These are phyloP conservation scores for Amazona guildingii DNA, from an alignment of 2,113 vertebrate species.

Conservation along the genomic window DNA sequence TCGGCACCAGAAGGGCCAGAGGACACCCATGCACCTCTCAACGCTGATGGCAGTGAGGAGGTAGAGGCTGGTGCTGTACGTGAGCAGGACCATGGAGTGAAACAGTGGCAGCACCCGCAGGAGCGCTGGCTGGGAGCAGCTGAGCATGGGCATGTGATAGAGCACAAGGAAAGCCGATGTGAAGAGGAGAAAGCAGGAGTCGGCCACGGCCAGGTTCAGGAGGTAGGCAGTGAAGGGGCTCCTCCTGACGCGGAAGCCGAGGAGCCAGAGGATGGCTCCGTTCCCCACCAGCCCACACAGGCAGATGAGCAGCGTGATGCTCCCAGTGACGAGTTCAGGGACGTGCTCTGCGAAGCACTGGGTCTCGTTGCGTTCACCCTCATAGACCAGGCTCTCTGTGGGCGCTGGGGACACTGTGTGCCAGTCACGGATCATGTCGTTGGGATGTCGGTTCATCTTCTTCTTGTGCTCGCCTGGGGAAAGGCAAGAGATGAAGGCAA, in stretches of 20 bases:
- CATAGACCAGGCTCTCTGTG: fast-evolving
- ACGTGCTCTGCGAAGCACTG: not conserved
- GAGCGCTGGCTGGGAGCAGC: not conserved
- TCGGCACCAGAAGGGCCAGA: conserved; percentile 45
- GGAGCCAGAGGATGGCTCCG: conserved; percentile 19
- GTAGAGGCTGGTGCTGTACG: not conserved
- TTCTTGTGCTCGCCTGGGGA: not conserved
- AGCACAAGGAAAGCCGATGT: not conserved
- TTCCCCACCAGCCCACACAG: conserved; percentile 29
- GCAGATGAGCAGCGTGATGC: not conserved
- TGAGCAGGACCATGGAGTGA: conserved; percentile 2
- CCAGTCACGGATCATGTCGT: not conserved
- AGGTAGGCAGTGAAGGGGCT: conserved; percentile 13
- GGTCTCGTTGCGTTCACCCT: not conserved
- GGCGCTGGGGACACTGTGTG: fast-evolving
- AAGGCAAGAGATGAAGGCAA: not conserved
- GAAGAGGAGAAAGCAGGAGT: conserved; percentile 22
- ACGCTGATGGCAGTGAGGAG: conserved; percentile 19
- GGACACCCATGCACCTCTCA: conserved; percentile 20
- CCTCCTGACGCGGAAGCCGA: not conserved
- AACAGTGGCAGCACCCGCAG: not conserved
- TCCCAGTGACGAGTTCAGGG: not conserved
- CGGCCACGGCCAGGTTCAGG: not conserved
- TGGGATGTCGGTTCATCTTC: not conserved
- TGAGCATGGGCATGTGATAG: not conserved